Conservation (phyloP, 2,888 invertebrate genomes). For the Ophioninae sp. region DNA sequence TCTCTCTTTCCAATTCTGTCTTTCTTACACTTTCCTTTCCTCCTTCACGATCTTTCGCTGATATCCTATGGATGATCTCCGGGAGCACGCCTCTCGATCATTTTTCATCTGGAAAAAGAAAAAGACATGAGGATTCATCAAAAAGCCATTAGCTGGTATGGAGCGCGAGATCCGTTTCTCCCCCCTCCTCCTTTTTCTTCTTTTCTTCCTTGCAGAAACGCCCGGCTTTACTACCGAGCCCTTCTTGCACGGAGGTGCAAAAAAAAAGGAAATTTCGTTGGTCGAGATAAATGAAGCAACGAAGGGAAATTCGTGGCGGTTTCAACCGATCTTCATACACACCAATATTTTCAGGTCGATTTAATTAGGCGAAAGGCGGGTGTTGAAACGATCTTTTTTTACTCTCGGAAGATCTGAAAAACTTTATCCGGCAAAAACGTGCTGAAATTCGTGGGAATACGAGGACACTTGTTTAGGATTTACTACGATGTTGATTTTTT, state of each 20-base stretch:
- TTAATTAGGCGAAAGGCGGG: neutral
- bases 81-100: constrained; percentile 60
- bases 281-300: neutral
- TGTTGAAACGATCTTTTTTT: neutral
- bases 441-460: neutral
- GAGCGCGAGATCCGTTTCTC: constrained; percentile 12
- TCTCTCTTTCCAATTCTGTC: neutral
- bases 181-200: neutral
- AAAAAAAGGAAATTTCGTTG: neutral
- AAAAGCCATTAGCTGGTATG: constrained; percentile 55
- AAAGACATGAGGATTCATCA: constrained; percentile 56
- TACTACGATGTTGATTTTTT: no score
- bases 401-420: neutral
- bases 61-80: constrained; percentile 58
- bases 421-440: neutral
- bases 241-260: constrained; percentile 15
- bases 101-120: constrained; percentile 61
- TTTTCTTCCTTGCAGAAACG: neutral
- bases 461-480: neutral
- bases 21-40: constrained; percentile 4
- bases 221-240: neutral
- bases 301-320: neutral
- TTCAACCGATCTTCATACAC: neutral
- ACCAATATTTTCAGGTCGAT: neutral
- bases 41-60: constrained; percentile 34